phyloP scores from a whole-genome alignment of 2,888 invertebrate species.

The Tribolium freemani region DNA sequence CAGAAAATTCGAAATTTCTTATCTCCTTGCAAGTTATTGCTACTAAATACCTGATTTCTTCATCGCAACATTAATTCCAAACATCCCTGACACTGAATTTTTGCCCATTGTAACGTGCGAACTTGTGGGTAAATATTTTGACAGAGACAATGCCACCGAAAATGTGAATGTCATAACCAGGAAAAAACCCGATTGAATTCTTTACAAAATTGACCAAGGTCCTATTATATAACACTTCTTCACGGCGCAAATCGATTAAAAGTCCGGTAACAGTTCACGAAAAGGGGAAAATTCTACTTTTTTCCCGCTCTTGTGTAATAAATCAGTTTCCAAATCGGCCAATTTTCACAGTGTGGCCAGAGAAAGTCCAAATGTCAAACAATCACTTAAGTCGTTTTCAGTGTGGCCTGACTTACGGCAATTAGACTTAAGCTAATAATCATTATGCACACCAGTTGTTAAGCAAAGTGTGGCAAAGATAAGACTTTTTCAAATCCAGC shows the following conservation, averaged over 20 bases:
- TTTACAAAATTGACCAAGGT: slow-evolving; percentile 38
- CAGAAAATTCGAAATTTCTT: slow-evolving; percentile 40
- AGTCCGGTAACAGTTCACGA: slow-evolving; percentile 6
- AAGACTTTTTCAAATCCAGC: not conserved
- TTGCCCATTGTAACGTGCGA: not conserved
- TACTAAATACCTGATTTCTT: not conserved
- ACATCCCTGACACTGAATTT: slow-evolving; percentile 22
- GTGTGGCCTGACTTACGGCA: slow-evolving; percentile 11
- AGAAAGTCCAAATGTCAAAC: slow-evolving; percentile 5
- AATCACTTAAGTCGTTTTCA: not conserved
- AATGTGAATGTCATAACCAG: slow-evolving; percentile 17
- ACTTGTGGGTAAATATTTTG: slow-evolving; percentile 15
- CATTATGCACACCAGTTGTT: slow-evolving; percentile 15
- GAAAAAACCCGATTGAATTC: slow-evolving; percentile 1
- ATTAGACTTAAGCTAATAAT: slow-evolving; percentile 21
- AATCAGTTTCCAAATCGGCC: not conserved
- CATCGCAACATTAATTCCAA: not conserved
- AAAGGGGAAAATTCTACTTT: not conserved
- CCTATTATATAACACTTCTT: slow-evolving; percentile 29
- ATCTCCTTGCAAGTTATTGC: slow-evolving; percentile 20
- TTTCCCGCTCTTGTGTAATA: not conserved
- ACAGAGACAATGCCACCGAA: slow-evolving; percentile 19
- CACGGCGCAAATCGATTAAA: slow-evolving; percentile 11
- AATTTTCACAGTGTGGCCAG: not conserved
- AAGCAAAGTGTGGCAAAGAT: slow-evolving; percentile 3